Conservation (phyloP, 2,113 vertebrate species). For the Glareola pratincola region DNA sequence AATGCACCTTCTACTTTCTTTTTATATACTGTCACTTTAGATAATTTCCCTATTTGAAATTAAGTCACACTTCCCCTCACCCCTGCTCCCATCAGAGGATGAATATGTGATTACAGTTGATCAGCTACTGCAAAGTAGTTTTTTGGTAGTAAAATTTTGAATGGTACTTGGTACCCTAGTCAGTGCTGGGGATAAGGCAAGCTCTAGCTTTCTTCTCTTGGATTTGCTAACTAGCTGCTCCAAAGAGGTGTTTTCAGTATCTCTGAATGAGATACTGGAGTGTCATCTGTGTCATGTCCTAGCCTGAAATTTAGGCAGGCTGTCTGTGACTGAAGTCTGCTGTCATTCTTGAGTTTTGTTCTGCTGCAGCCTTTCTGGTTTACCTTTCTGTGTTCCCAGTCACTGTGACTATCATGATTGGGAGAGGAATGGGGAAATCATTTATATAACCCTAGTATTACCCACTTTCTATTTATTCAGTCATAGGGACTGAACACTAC, state of each 20-base stretch:
- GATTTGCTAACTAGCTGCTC: not conserved
- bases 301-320: not conserved
- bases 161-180: not conserved
- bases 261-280: not conserved
- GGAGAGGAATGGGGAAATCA: not conserved
- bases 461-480: not conserved
- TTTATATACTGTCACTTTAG: not conserved
- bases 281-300: not conserved
- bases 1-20: not conserved
- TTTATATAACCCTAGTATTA: not conserved
- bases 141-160: not conserved
- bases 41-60: not conserved
- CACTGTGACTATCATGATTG: not conserved
- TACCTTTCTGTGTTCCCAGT: not conserved
- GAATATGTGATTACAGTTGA: not conserved
- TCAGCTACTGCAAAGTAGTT: not conserved
- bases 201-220: not conserved
- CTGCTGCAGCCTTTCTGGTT: not conserved
- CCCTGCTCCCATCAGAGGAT: not conserved
- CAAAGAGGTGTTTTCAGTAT: not conserved
- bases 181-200: not conserved
- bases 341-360: not conserved
- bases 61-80: not conserved
- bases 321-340: not conserved
- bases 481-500: not conserved